Base-by-base conservation (phyloP, 2,113 vertebrate species). In the Bos indicus region DNA sequence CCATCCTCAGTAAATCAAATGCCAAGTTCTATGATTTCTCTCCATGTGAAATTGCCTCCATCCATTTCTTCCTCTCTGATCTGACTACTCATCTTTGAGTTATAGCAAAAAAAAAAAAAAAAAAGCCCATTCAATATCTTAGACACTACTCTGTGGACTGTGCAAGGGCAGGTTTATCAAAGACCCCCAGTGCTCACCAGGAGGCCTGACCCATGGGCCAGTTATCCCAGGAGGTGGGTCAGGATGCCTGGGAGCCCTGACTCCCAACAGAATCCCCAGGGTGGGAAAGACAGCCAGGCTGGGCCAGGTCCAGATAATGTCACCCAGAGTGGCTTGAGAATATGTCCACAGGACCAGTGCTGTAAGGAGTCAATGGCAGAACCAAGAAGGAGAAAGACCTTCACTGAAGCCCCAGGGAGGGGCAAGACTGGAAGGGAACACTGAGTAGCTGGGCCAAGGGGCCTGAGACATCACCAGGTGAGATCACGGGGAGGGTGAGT, bases 201-300 rank as follows among this genome's bases (percentile, higher is more conserved):
- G 52, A 59, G n/a, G 0, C 59, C 67, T 96, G 36, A 36, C 2
- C 11, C 6, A 14, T 0, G 0, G 67, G 3, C 19, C 5, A 25
- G 1, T 6, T 25, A 8, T 54, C 56, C 56, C 25, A 30, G n/a
- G 21, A 91, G 21, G 26, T 2, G 28, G 21, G 6, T 33, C 26
- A 40, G 83, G 28, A 9, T 51, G 5, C 9, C 13, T 36, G 52
- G 77, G 23, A 48, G 3, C 3, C 12, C 33, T 26, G 56, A 40
- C 16, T 19, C n/a, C 40, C 56, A n/a, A n/a, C 0, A 26, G 91
- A 95, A 40, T 1, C 8, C 33, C 78, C 33, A 25, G 40, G 1
- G 8, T 51, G 2, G 28, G 48, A 60, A 88, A 93, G 52, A 21
- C 25, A 86, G 6, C 30, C 26, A 60, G 52, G 30, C 30, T 33